These are phyloP conservation scores for Talpa occidentalis DNA, from an alignment of 2,113 vertebrate genomes.

Conservation along the genomic window DNA sequence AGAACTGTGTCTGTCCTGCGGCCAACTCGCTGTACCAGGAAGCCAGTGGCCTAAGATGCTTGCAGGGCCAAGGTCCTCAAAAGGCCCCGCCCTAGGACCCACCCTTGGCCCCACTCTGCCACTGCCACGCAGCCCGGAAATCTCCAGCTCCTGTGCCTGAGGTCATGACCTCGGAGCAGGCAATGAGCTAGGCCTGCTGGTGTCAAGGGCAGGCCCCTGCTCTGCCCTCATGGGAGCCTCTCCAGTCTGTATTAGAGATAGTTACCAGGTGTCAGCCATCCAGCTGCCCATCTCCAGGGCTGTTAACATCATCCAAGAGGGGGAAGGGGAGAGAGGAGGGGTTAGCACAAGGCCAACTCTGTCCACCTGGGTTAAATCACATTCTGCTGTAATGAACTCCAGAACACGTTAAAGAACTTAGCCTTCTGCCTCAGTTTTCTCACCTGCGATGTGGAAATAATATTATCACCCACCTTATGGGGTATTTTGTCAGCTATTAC, in stretches of 20 bases:
- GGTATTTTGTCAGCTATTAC: neutral
- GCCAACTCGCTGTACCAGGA: neutral
- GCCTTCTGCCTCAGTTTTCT: neutral
- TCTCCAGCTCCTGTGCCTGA: fast-evolving
- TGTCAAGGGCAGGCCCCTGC: fast-evolving
- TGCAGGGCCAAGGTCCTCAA: no score
- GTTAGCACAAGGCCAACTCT: no score
- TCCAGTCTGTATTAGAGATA: fast-evolving
- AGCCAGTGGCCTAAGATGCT: no score
- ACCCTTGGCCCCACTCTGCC: no score
- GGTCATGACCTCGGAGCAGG: fast-evolving
- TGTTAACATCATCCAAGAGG: neutral
- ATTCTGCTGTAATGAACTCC: fast-evolving
- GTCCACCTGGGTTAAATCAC: no score
- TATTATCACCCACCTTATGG: fast-evolving
- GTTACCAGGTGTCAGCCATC: neutral
- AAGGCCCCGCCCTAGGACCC: no score
- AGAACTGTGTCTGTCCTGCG: fast-evolving
- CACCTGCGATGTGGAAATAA: neutral
- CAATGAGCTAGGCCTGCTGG: fast-evolving
- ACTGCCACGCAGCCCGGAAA: no score
- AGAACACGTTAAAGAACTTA: fast-evolving
- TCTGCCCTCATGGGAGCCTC: fast-evolving
- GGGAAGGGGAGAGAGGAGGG: neutral
- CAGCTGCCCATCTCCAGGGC: fast-evolving